Percentiles rank a stretch among this genome's conserved stretches.
These are phyloP conservation scores for Catocala fraxini DNA, from an alignment of 2,888 invertebrate genomes.

Conservation along the genomic window DNA sequence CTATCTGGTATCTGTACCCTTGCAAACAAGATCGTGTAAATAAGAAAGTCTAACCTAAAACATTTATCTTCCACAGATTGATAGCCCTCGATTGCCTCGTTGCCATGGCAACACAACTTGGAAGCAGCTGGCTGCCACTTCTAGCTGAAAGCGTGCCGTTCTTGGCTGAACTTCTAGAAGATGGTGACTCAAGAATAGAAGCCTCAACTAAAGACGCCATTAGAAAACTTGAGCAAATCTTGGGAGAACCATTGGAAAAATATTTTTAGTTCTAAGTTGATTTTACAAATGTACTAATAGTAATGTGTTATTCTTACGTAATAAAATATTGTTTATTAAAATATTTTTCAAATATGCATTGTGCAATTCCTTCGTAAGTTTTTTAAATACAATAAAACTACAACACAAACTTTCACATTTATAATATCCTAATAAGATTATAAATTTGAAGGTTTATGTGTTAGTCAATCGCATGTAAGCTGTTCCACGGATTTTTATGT, in stretches of 20 bases:
- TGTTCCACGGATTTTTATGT: too few relatives aligned
- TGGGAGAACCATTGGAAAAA: conserved; percentile 96
- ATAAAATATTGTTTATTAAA: too few relatives aligned
- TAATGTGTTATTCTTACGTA: background rate
- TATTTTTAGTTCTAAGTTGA: conserved; percentile 88
- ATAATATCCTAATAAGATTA: too few relatives aligned
- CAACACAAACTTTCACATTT: too few relatives aligned
- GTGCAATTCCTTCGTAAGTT: too few relatives aligned
- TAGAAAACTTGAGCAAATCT: conserved; percentile 93
- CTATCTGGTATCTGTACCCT: too few relatives aligned
- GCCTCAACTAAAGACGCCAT: conserved; percentile 93
- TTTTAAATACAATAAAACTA: too few relatives aligned
- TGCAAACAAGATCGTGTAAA: too few relatives aligned
- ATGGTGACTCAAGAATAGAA: conserved; percentile 94
- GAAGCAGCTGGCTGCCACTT: conserved; percentile 95
- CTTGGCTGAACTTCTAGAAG: conserved; percentile 97
- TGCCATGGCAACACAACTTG: conserved; percentile 93
- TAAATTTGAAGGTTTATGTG: too few relatives aligned
- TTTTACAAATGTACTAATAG: background rate
- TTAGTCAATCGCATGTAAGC: too few relatives aligned
- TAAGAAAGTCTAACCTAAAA: background rate
- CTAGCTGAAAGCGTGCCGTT: conserved; percentile 98
- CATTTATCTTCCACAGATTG: conserved; percentile 80
- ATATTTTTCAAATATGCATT: too few relatives aligned
- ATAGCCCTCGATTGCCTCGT: conserved; percentile 91